phyloP scores from a whole-genome alignment of 2,113 vertebrate genomes.

The Cairina moschata region DNA sequence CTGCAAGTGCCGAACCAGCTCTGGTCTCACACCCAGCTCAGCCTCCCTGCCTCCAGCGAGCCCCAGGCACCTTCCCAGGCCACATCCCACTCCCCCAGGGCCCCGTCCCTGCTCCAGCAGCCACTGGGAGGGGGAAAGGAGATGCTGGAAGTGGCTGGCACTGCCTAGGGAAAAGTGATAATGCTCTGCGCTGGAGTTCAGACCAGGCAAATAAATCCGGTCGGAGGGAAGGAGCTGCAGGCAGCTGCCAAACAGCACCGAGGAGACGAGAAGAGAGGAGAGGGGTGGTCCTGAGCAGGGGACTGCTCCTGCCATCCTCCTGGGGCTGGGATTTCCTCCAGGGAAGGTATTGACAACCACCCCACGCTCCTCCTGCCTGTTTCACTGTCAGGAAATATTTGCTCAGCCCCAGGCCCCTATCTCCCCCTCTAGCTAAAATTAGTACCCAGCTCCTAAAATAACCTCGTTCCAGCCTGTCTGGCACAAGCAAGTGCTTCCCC shows the following conservation, averaged over 20 bases:
- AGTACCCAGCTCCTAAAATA: constrained; percentile 30
- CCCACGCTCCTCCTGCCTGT: not conserved
- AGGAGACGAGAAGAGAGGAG: not conserved
- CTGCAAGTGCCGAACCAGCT: not conserved
- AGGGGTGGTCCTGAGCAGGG: not conserved
- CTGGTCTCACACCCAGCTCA: not conserved
- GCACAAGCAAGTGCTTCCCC: not conserved
- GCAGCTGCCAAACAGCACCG: not conserved
- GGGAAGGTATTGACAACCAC: constrained; percentile 18
- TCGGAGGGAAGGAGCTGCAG: not conserved
- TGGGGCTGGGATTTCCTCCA: not conserved
- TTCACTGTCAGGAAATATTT: constrained; percentile 22
- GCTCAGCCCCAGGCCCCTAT: not conserved
- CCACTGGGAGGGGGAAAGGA: not conserved
- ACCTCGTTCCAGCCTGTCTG: not conserved
- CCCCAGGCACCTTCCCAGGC: constrained; percentile 3
- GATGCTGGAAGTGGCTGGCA: not conserved
- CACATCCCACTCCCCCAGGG: not conserved
- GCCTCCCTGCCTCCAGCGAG: not conserved
- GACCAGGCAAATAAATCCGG: not conserved
- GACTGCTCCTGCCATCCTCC: not conserved
- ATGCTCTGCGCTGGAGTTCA: not conserved
- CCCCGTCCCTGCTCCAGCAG: not conserved
- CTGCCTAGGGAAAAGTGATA: not conserved
- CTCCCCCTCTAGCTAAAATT: constrained; percentile 27